These are phyloP conservation scores for Limnephilus auricula DNA, from an alignment of 2,888 invertebrate species.

Conservation along the genomic window DNA sequence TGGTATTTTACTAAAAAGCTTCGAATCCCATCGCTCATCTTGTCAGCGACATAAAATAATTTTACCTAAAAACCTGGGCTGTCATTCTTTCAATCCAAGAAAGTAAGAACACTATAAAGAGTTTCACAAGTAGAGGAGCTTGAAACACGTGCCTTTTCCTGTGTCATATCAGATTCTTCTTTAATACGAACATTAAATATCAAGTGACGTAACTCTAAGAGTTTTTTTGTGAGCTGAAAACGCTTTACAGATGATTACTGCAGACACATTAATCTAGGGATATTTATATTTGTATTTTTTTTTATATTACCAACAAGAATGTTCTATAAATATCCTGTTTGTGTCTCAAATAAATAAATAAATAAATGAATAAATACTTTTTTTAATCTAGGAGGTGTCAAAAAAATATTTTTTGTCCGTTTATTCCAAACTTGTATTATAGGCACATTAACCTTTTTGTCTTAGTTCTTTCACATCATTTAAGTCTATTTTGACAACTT, in stretches of 20 bases:
- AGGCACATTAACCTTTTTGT: neutral
- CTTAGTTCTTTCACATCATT: neutral
- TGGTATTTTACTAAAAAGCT: neutral
- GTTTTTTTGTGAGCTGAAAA: too few relatives aligned
- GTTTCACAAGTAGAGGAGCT: neutral
- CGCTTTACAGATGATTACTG: neutral
- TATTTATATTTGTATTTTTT: too few relatives aligned
- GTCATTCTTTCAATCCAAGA: neutral
- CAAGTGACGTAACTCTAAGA: too few relatives aligned
- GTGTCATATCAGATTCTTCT: neutral
- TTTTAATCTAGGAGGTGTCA: neutral
- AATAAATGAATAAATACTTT: conserved; percentile 16
- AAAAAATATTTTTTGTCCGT: neutral
- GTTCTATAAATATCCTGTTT: too few relatives aligned
- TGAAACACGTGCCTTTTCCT: neutral
- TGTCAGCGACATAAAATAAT: neutral
- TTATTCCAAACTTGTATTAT: neutral
- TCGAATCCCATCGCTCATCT: neutral
- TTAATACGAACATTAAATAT: too few relatives aligned
- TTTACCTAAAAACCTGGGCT: neutral
- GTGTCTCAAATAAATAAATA: too few relatives aligned
- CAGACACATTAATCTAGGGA: too few relatives aligned
- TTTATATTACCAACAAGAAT: too few relatives aligned
- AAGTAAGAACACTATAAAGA: neutral
- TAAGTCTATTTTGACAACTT: conserved; percentile 12